Conservation (phyloP, 2,797 vertebrate genomes). For the Ctenosaura bakeri region DNA sequence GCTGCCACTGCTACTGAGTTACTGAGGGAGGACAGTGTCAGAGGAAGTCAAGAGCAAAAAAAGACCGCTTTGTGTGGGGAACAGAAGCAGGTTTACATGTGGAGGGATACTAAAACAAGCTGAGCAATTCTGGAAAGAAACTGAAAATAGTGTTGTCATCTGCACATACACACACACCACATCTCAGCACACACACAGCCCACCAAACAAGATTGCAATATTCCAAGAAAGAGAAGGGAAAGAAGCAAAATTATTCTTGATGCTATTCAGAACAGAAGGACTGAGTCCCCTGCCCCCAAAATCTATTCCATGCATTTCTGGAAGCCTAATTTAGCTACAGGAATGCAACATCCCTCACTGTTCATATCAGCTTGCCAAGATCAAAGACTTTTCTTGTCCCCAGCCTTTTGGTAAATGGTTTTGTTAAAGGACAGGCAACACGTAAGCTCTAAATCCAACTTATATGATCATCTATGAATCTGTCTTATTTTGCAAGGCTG, state of each 20-base stretch:
- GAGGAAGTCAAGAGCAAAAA: neutral
- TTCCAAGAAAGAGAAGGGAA: neutral
- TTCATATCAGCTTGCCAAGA: neutral
- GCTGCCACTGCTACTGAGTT: neutral
- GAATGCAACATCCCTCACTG: neutral
- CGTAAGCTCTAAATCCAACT: neutral
- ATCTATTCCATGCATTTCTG: neutral
- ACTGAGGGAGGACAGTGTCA: too few species aligned
- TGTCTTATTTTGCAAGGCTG: neutral
- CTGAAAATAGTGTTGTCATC: neutral
- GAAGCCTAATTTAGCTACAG: slow-evolving; percentile 8
- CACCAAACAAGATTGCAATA: neutral
- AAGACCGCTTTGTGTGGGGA: neutral
- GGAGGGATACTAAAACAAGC: neutral
- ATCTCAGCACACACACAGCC: neutral
- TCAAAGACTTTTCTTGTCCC: neutral
- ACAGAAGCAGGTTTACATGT: neutral
- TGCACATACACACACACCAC: too few species aligned
- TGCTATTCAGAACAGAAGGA: neutral
- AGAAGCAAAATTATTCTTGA: neutral
- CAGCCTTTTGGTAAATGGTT: neutral
- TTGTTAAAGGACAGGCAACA: neutral
- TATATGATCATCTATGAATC: neutral
- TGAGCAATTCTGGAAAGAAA: neutral
- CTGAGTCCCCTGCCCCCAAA: neutral